Conservation (phyloP, 2,888 invertebrate species). For the Synanthedon andrenaeformis region DNA sequence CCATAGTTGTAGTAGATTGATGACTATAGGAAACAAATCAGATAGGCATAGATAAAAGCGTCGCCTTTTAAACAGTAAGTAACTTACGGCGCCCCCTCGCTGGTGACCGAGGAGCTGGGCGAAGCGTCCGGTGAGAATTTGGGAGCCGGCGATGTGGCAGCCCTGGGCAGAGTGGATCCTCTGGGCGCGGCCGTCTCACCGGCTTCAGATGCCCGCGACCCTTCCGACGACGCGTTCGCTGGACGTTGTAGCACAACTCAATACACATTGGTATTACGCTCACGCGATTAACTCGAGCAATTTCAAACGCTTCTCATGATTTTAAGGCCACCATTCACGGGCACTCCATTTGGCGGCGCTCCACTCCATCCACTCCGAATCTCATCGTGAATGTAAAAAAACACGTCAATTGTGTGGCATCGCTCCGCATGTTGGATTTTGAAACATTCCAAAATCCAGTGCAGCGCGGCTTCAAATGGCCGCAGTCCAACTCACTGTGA, state of each 20-base stretch:
- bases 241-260: constrained; percentile 60
- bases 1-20: no score
- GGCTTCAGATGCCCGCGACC: constrained; percentile 58
- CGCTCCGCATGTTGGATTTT: no score
- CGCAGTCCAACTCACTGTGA: no score
- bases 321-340: no score
- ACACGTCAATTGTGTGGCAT: no score
- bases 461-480: no score
- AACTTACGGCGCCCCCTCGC: constrained; percentile 79
- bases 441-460: no score
- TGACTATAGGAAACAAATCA: no score
- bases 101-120: constrained; percentile 89
- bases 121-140: constrained; percentile 87
- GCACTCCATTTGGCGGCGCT: no score
- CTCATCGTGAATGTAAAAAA: no score
- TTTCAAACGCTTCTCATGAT: background rate
- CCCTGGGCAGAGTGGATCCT: constrained; percentile 52
- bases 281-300: background rate
- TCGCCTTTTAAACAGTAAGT: background rate
- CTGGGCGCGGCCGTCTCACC: constrained; percentile 61
- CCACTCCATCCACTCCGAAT: no score
- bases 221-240: constrained; percentile 69
- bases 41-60: background rate
- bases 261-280: constrained; percentile 23
- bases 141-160: constrained; percentile 53